Conservation (phyloP, 1,140 invertebrate genomes). For the Bombus fervidus region DNA sequence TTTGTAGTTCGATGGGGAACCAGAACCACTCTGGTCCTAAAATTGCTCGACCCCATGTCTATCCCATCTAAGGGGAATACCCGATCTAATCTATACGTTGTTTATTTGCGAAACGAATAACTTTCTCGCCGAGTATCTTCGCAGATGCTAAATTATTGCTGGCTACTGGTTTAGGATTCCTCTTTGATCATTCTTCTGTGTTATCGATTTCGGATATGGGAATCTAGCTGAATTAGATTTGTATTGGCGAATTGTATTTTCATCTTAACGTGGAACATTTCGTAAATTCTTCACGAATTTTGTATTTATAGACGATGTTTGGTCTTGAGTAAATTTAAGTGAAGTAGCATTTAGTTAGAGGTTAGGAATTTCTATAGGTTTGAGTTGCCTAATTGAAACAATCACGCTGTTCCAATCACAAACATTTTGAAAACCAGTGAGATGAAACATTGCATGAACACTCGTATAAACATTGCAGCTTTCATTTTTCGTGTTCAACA, state of each 20-base stretch:
- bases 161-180: not conserved
- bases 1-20: slow-evolving; percentile 12
- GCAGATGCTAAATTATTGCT: slow-evolving; percentile 19
- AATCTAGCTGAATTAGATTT: not conserved
- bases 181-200: not conserved
- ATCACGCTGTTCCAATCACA: no score
- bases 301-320: no score
- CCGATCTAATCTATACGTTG: slow-evolving; percentile 32
- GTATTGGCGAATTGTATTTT: no score
- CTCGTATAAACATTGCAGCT: not conserved
- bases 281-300: no score
- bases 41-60: slow-evolving; percentile 25
- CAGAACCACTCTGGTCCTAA: not conserved
- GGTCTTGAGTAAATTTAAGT: no score
- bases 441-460: no score
- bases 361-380: no score
- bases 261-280: no score
- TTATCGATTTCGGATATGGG: not conserved
- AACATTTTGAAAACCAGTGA: no score
- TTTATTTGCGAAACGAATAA: slow-evolving; percentile 37
- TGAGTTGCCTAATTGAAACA: no score
- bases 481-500: not conserved
- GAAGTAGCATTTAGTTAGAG: no score
- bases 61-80: not conserved
- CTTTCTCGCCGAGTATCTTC: slow-evolving; percentile 16